Evolutionary conservation across 64 coral and sea anemone genomes (phyloP), one percentile per base, ranked within the genome.

Genomic region (Montipora efflorescens): DNA sequence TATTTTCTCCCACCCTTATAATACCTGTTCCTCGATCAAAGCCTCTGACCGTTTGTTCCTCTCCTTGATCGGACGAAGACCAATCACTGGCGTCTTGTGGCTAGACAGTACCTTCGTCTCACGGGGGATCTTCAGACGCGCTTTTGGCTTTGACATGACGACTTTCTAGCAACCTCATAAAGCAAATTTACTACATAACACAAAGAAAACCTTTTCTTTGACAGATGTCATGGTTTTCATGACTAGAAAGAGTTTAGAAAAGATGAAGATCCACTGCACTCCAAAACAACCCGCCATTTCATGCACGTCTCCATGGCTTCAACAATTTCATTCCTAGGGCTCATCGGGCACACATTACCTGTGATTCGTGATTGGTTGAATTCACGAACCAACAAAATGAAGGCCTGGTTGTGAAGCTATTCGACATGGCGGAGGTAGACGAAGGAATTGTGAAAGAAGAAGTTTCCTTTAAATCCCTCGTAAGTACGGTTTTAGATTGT

Each of bases 11-110:
- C 3, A 11, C 7, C 6, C 6, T 57, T 11, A 57, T 18, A 48
- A 45, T 71, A 97, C 96, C 93, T 97, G 96, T 81, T 97, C 96
- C 18, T 97, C 84, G 50, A 97, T 89, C 71, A 97, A 59, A 59
- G 93, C 89, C 53, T 95, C 89, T 66, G 96, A 92, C 89, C 89
- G 75, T 84, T 97, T 97, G 49, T 77, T 77, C 87, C 51, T 66
- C 81, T 59, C 79, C 46, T 73, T 73, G 48, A 91, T 55, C 1
- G 79, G 68, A 59, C 44, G 55, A 68, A 87, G 59, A 9, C 25
- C 81, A 5, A 91, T 78, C 74, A 76, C 83, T 48, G 74, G 95
- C 20, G 9, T 83, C 1, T 76, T 81, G 68, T 59, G 66, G 47
- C 59, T 68, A 5, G 78, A 70, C 18, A 44, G 16, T n/a, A 48